Conservation (phyloP, 2,888 invertebrate genomes). For the Stramonita haemastoma region DNA sequence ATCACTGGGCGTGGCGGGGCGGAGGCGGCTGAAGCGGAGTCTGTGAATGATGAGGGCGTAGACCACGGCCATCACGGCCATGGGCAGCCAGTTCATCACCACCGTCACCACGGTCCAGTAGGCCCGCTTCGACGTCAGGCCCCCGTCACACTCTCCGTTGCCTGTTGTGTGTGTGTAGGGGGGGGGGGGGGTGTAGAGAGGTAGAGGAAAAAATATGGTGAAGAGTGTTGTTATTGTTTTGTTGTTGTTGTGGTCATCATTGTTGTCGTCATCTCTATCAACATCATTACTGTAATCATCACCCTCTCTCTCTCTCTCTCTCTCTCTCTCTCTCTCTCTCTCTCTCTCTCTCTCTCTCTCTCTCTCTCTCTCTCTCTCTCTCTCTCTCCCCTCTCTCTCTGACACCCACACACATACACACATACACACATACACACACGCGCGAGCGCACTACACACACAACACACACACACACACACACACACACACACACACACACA, state of each 20-base stretch:
- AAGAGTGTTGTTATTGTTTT: too few relatives aligned
- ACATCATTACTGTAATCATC: too few relatives aligned
- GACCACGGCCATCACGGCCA: slow-evolving; percentile 64
- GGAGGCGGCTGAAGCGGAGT: slow-evolving; percentile 60
- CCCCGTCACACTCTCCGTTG: slow-evolving; percentile 62
- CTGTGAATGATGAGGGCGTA: slow-evolving; percentile 66
- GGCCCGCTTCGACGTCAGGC: slow-evolving; percentile 61
- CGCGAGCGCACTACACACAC: background rate
- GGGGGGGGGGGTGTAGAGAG: background rate
- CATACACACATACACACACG: background rate
- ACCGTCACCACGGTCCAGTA: slow-evolving; percentile 70
- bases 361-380: too few relatives aligned
- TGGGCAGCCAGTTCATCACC: slow-evolving; percentile 72
- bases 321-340: too few relatives aligned
- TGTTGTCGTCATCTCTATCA: too few relatives aligned
- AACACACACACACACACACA: background rate
- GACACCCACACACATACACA: background rate
- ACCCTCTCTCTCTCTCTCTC: too few relatives aligned
- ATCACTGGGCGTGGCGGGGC: slow-evolving; percentile 54
- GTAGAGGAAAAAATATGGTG: background rate
- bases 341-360: too few relatives aligned
- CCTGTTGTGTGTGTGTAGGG: background rate
- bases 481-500: too few relatives aligned
- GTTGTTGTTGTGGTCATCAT: too few relatives aligned
- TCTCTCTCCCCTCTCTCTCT: too few relatives aligned